phyloP scores from a whole-genome alignment of 2,797 vertebrate genomes.

The Oceanodroma leucorhoa region DNA sequence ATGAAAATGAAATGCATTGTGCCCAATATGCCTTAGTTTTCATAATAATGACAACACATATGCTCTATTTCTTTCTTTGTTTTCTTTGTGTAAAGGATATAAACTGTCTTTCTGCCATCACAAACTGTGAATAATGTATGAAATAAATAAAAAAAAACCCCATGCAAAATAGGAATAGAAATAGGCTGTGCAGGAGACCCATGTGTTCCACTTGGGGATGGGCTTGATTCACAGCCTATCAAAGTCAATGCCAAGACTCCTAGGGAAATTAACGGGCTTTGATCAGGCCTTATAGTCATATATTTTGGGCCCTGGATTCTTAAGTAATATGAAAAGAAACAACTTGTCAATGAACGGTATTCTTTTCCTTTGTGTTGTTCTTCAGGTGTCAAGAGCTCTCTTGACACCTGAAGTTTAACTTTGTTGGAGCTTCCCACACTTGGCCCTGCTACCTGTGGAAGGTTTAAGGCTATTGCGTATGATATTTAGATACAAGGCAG shows the following conservation, averaged over 20 bases:
- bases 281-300: constrained; percentile 41
- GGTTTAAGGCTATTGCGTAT: background rate
- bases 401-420: background rate
- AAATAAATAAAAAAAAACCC: constrained; percentile 48
- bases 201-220: constrained; percentile 8
- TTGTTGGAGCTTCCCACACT: background rate
- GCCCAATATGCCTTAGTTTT: constrained; percentile 64
- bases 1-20: constrained; percentile 67
- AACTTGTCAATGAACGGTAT: constrained; percentile 4
- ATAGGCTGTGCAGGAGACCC: constrained; percentile 21
- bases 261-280: constrained; percentile 21
- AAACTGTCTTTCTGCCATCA: constrained; percentile 63
- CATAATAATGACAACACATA: constrained; percentile 67
- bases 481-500: rapidly evolving
- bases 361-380: background rate
- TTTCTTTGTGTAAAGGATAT: constrained; percentile 60
- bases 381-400: background rate
- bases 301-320: background rate
- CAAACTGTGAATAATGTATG: constrained; percentile 70
- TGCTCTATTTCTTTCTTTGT: constrained; percentile 63
- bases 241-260: constrained; percentile 42
- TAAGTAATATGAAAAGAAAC: constrained; percentile 28
- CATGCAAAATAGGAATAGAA: constrained; percentile 31
- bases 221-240: constrained; percentile 29
- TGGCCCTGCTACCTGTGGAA: background rate